phyloP scores from a whole-genome alignment of 2,888 invertebrate species.

The Acrobasis repandana region DNA sequence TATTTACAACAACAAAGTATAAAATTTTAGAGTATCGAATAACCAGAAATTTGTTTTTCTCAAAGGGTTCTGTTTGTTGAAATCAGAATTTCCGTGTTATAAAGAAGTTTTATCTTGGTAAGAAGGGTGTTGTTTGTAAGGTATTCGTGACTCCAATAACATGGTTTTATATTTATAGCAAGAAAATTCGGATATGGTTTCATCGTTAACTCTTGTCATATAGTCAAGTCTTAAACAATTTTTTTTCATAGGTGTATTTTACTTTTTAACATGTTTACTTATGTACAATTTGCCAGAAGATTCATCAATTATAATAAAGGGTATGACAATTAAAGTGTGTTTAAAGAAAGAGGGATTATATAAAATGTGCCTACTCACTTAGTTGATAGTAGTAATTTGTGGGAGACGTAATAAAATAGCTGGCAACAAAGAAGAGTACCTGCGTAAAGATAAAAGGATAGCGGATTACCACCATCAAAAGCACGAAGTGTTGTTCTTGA shows the following conservation, averaged over 20 bases:
- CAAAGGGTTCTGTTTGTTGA: conserved; percentile 32
- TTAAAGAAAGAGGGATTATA: not conserved
- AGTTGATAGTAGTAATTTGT: conserved; percentile 3
- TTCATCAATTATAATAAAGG: not conserved
- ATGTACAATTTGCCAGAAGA: no score
- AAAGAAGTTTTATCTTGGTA: conserved; percentile 14
- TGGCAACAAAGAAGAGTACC: conserved; percentile 46
- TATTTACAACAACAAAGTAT: conserved; percentile 54
- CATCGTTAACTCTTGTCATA: not conserved
- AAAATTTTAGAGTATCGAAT: conserved; percentile 54
- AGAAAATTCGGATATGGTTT: conserved; percentile 4
- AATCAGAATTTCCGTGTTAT: conserved; percentile 17
- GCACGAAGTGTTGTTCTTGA: conserved; percentile 72
- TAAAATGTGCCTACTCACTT: not conserved
- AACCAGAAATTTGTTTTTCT: conserved; percentile 48
- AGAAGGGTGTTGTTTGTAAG: conserved; percentile 17
- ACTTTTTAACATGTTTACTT: no score
- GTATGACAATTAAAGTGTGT: not conserved
- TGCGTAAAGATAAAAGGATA: conserved; percentile 59
- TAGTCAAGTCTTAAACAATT: no score
- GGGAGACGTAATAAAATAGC: conserved; percentile 25
- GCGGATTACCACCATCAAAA: conserved; percentile 67
- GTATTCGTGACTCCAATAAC: conserved; percentile 8
- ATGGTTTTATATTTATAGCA: not conserved
- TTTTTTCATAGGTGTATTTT: no score